phyloP scores from a whole-genome alignment of 2,113 vertebrate species.

The Phainopepla nitens region DNA sequence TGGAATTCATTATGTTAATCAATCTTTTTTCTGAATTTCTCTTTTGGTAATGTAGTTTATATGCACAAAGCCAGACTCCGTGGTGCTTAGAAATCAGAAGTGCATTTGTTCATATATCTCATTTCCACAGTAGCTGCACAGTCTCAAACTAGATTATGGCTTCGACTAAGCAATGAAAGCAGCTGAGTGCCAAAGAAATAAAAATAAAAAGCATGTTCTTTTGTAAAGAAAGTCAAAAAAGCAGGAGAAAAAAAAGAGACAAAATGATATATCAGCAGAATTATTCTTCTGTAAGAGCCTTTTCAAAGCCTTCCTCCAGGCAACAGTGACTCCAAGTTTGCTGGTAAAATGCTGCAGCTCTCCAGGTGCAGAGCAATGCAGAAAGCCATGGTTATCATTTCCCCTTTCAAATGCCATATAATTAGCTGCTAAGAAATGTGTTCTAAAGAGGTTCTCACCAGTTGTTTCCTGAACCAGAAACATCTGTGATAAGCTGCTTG shows the following conservation, averaged over 20 bases:
- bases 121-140: background rate
- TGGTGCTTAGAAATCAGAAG: background rate
- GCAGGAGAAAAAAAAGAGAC: background rate
- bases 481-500: conserved; percentile 92
- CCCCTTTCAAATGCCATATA: conserved; percentile 5
- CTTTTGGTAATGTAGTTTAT: background rate
- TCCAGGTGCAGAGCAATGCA: background rate
- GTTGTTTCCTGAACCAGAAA: conserved; percentile 98
- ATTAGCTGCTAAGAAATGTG: conserved; percentile 19
- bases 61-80: background rate
- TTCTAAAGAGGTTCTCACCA: conserved; percentile 81
- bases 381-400: background rate
- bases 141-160: conserved; percentile 17
- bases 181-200: conserved; percentile 23
- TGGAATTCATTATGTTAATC: background rate
- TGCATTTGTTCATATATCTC: background rate
- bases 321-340: conserved; percentile 1
- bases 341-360: conserved; percentile 1
- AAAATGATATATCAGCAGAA: conserved; percentile 22
- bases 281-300: background rate
- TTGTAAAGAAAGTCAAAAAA: background rate
- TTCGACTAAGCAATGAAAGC: background rate
- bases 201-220: background rate
- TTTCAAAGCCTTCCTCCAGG: conserved; percentile 36
- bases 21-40: background rate